Evolutionary conservation across 1,140 invertebrate species (phyloP).

Genomic region (Eubasilissa regina): DNA sequence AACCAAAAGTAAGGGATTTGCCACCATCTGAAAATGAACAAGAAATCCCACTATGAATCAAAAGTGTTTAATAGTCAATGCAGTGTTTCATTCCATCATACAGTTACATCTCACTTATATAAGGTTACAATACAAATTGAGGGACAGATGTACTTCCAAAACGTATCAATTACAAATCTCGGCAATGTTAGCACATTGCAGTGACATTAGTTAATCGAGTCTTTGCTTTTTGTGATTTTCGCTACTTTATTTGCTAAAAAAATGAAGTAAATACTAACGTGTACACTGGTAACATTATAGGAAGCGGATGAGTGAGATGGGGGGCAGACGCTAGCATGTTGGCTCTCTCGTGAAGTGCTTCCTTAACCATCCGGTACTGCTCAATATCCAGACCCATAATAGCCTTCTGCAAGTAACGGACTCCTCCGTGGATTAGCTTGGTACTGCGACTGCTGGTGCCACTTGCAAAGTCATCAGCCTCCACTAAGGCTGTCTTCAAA

Average conservation of each 20-base stretch:
- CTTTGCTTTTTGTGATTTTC: too few relatives aligned
- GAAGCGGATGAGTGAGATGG: conserved; percentile 95
- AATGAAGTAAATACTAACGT: conserved; percentile 88
- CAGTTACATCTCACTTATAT: too few relatives aligned
- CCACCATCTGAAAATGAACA: conserved; percentile 87
- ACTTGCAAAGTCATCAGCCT: conserved; percentile 97
- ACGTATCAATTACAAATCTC: too few relatives aligned
- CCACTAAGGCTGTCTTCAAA: conserved; percentile 96
- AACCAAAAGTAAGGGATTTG: conserved; percentile 99
- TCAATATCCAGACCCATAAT: conserved; percentile 95
- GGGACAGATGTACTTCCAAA: too few relatives aligned
- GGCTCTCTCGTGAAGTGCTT: conserved; percentile 95
- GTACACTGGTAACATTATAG: conserved; percentile 99
- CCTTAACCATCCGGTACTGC: conserved; percentile 97
- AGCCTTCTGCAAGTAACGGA: conserved; percentile 97
- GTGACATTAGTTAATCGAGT: too few relatives aligned
- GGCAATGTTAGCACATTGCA: too few relatives aligned
- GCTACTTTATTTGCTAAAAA: too few relatives aligned
- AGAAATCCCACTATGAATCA: too few relatives aligned
- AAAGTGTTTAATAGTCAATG: too few relatives aligned
- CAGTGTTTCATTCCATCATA: too few relatives aligned
- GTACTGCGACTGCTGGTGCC: conserved; percentile 97
- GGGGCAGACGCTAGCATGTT: conserved; percentile 96
- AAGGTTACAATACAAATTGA: too few relatives aligned
- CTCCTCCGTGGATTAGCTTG: conserved; percentile 99